Base-by-base conservation (phyloP, 64 coral and sea anemone genomes). In the Dendrophyllia cribrosa region DNA sequence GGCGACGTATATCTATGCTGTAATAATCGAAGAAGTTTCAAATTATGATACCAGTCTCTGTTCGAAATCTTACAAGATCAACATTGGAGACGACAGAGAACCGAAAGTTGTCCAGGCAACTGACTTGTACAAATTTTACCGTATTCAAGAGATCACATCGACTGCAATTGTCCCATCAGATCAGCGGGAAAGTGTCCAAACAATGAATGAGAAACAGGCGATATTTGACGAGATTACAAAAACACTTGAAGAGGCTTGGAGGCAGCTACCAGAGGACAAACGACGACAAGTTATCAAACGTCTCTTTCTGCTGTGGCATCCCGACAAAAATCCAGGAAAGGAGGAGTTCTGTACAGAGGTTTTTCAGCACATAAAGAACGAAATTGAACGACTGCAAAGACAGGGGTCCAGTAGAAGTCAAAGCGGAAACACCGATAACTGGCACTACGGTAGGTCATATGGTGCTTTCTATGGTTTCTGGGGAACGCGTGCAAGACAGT, bases 261-360 rank as follows among this genome's bases (percentile, higher is more conserved):
- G 49, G 20, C 34, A 2, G 11, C 83, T 67, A 13, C 63, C 83
- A 13, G 61, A 24, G 22, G 65, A 86, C 20, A 70, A 4, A 86
- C 14, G 64, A 49, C 66, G 44, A 52, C 66, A 70, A 15, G 69
- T 89, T 67, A 65, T 78, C 5, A 89, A 79, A 60, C 72, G 88
- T 17, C 59, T 89, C 6, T 89, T 47, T 59, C 73, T 78, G 4
- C 21, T 58, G 7, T 89, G 88, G 88, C 88, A 89, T 14, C 88
- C 88, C n/a, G 88, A 89, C 51, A 89, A 79, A 58, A 89, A 89
- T 52, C 73, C 74, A 20, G 88, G 62, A 17, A 51, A 89, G 19
- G 88, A 78, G 64, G 58, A 66, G 34, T 76, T 79, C 52, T 89
- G 88, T 2, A 79, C 73, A 44, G 19, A 66, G 46, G 23, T 89